Evolutionary conservation across 2,797 vertebrate species (phyloP).

Genomic region (Typhlichthys eigenmanni): DNA sequence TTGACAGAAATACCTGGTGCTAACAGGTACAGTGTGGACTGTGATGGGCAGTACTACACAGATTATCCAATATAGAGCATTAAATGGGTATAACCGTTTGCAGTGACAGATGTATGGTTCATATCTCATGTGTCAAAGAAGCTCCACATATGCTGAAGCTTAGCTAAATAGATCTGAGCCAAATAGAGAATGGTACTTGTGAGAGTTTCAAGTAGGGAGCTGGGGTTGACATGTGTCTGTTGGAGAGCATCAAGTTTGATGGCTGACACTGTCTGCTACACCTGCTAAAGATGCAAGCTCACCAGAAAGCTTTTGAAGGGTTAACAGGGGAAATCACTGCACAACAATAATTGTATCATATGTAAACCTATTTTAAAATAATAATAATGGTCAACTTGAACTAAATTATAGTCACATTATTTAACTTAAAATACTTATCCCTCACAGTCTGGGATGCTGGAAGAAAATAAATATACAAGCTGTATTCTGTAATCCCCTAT

Average conservation of each 20-base stretch:
- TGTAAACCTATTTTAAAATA: background rate
- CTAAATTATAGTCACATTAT: background rate
- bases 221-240: slow-evolving; percentile 71
- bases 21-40: background rate
- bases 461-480: background rate
- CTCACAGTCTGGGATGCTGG: background rate
- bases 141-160: slow-evolving; percentile 29
- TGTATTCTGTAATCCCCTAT: too few species aligned
- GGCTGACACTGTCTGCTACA: slow-evolving; percentile 64
- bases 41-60: background rate
- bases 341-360: background rate
- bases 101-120: slow-evolving; percentile 8
- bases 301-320: slow-evolving; percentile 5
- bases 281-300: slow-evolving; percentile 50
- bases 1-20: slow-evolving; percentile 58
- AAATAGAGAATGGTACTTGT: slow-evolving; percentile 15
- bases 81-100: background rate
- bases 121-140: slow-evolving; percentile 12
- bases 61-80: too few species aligned
- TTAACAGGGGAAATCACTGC: background rate
- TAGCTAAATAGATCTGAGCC: slow-evolving; percentile 21
- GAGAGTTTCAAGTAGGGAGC: slow-evolving; percentile 62
- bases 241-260: slow-evolving; percentile 45
- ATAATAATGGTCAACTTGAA: background rate
- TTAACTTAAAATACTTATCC: background rate